Conservation (phyloP, 2,888 invertebrate species). For the Synergus umbraculus region DNA sequence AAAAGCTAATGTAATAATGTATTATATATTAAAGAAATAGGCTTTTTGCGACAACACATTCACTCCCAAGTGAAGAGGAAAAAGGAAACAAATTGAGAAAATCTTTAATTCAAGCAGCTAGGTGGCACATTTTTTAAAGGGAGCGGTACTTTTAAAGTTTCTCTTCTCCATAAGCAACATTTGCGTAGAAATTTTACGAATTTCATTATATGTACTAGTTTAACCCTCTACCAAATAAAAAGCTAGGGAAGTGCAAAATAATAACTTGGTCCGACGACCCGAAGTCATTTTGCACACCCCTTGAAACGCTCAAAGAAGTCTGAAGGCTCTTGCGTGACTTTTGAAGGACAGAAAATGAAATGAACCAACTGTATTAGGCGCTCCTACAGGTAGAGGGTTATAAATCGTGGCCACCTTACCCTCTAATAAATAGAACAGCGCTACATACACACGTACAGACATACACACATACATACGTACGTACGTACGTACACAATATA, state of each 20-base stretch:
- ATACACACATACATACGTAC: conserved; percentile 56
- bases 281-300: too few relatives aligned
- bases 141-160: not conserved
- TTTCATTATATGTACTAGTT: not conserved
- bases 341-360: too few relatives aligned
- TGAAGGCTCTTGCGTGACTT: too few relatives aligned
- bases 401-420: not conserved
- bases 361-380: not conserved
- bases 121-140: not conserved
- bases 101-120: not conserved
- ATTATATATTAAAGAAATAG: not conserved
- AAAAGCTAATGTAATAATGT: not conserved
- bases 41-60: not conserved
- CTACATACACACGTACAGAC: conserved; percentile 56
- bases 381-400: not conserved
- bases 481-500: conserved; percentile 62
- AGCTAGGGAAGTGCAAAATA: too few relatives aligned
- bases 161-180: not conserved
- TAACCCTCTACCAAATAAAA: too few relatives aligned
- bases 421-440: not conserved
- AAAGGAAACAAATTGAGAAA: not conserved
- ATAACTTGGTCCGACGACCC: too few relatives aligned
- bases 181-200: not conserved
- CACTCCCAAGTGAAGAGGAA: not conserved
- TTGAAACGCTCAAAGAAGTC: not conserved